These are phyloP conservation scores for Sinella curviseta DNA, from an alignment of 1,140 invertebrate genomes.

Conservation along the genomic window DNA sequence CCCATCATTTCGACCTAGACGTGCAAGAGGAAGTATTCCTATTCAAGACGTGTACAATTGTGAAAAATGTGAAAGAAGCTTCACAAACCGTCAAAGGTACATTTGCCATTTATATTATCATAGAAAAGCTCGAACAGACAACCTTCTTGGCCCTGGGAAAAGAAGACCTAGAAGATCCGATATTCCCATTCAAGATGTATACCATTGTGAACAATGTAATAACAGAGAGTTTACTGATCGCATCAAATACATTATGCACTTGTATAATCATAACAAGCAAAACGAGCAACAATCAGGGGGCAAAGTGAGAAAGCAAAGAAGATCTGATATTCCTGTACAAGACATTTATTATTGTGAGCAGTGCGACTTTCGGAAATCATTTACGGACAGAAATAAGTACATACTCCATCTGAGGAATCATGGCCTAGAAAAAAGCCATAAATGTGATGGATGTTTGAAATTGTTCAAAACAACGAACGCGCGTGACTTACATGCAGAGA, in stretches of 20 bases:
- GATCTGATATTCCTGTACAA: neutral
- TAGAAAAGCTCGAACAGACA: neutral
- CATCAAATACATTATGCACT: neutral
- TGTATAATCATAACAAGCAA: neutral
- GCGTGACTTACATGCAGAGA: neutral
- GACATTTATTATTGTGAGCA: neutral
- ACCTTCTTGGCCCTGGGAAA: neutral
- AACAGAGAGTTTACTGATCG: neutral
- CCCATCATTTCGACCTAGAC: neutral
- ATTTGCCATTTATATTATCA: neutral
- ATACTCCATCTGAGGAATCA: neutral
- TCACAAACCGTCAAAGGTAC: neutral
- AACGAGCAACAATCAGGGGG: neutral
- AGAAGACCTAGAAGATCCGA: neutral
- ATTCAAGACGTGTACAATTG: neutral
- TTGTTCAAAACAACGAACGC: neutral
- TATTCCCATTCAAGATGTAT: conserved; percentile 10
- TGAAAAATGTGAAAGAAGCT: neutral
- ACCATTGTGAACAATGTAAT: neutral
- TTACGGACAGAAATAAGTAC: neutral
- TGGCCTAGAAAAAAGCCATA: neutral
- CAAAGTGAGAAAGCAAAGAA: neutral
- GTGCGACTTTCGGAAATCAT: neutral
- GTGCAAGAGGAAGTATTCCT: neutral
- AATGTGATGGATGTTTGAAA: neutral